Base-by-base conservation (phyloP, 2,113 vertebrate genomes). In the Taurulus bubalis region DNA sequence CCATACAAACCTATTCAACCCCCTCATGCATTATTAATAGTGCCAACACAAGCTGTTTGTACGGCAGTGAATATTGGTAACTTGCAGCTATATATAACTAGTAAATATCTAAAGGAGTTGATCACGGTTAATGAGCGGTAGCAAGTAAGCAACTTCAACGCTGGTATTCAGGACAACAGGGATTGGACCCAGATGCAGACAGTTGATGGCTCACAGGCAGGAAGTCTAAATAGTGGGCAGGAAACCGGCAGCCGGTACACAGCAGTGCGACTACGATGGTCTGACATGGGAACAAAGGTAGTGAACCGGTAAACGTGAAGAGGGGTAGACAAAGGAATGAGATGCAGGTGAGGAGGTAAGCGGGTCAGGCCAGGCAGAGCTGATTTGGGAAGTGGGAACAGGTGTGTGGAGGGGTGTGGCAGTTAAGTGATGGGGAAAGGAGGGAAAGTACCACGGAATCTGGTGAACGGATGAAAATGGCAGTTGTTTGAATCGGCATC, bases 401-500 rank as follows among this genome's bases (percentile, higher is more conserved):
- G 26, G 56, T 26, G 10, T 55, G 53, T 24, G 53, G 53, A 55
- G 1, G 4, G 12, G 24, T 58, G 56, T 28, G 55, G 55, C 55
- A 26, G 3, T 56, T 0, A 26, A 3, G 24, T 56, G 55, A 26
- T 56, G 53, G 11, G 53, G 3, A 55, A 24, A 56, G 55, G 55
- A 56, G 22, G 55, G 55, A 28, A 10, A 26, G 53, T 26, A 24
- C n/a, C n/a, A 24, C 3, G n/a, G 53, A n/a, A 24, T 56, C 53
- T 12, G 53, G n/a, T 12, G 11, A n/a, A 12, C 10, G 55, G 55
- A 56, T 56, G 24, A 7, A 15, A 28, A 26, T 14, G 24, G 6
- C 55, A 56, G 24, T 53, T n/a, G 51, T 53, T 22, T n/a, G 53
- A 56, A 26, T 26, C 9, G 45, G 56, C 79, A 86, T 72, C 51